These are phyloP conservation scores for Etia nguti DNA, from an alignment of 2,113 vertebrate species.

Conservation along the genomic window DNA sequence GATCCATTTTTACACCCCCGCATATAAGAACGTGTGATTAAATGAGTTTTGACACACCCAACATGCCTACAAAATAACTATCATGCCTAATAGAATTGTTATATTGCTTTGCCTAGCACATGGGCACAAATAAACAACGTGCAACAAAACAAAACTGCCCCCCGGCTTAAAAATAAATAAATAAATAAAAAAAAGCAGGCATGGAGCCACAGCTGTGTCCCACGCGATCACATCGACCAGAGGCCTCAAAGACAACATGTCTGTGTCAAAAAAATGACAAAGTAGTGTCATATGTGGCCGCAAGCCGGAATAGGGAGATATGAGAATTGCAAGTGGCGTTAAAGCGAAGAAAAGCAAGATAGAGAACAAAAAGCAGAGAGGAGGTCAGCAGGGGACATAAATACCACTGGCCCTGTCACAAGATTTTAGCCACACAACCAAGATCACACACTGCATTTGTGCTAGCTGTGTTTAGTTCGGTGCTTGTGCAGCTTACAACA, in stretches of 20 bases:
- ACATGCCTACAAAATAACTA: slow-evolving; percentile 58
- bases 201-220: slow-evolving; percentile 57
- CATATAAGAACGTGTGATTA: slow-evolving; percentile 8
- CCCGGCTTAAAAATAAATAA: not conserved
- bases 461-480: slow-evolving; percentile 4
- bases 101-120: slow-evolving; percentile 5
- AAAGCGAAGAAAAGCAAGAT: not conserved
- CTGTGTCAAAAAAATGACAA: slow-evolving; percentile 54
- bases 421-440: slow-evolving; percentile 27
- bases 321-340: not conserved
- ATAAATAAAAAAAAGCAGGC: not conserved
- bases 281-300: slow-evolving; percentile 33
- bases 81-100: slow-evolving; percentile 19
- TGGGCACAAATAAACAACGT: slow-evolving; percentile 36
- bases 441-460: slow-evolving; percentile 14
- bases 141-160: slow-evolving; percentile 30
- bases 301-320: slow-evolving; percentile 11
- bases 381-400: slow-evolving; percentile 34
- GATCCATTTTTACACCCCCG: slow-evolving; percentile 2
- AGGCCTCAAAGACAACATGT: slow-evolving; percentile 48
- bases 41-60: slow-evolving; percentile 57
- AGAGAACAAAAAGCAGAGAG: not conserved
- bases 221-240: slow-evolving; percentile 5
- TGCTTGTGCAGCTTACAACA: slow-evolving; percentile 5
- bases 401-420: slow-evolving; percentile 34